Base-by-base conservation (phyloP, 2,888 invertebrate genomes). In the Patella pellucida region DNA sequence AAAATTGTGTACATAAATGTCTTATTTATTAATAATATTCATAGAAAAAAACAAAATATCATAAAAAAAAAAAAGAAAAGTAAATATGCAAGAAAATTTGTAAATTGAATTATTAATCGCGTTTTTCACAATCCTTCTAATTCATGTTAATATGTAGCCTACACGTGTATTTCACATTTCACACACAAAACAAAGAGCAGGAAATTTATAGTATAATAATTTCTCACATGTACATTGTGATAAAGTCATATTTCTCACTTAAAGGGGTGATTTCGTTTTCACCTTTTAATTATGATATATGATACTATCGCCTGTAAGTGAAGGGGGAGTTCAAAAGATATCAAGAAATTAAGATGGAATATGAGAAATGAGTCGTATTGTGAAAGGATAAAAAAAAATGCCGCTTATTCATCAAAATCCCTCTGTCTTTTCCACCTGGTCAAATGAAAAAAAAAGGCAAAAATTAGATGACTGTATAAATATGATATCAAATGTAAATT, bases 381-480 rank as follows among this genome's bases (percentile, higher is more conserved):
- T 7, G 23, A 62, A 62, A 23, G 62, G 19, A 23, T 19, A 62
- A 62, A 62, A 62, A n/a, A n/a, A 62, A 62, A n/a, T 62, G 62
- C 62, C 62, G 62, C 62, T 62, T 62, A 62, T 62, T 62, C 62
- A 62, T 62, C 62, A 62, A 62, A 62, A 62, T 62, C 62, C 23
- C 19, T 4, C 23, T 62, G 62, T 62, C 23, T 23, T 62, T 62
- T 62, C 62, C 62, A 62, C 19, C 11, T 62, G 11, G 62, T 23
- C 62, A 62, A 19, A 62, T 23, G 19, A 19, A 62, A 41, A 62
- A 41, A 62, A 62, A 62, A 23, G 62, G 14, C 9, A 19, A 62
- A 62, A 23, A 62, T 62, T 62, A 23, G 12, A 62, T 62, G 23
- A 23, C 62, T 62, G 62, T 19, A 62, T 62, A 62, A 62, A 3